These are phyloP conservation scores for Chromis chromis DNA, from an alignment of 2,797 vertebrate genomes.

Conservation along the genomic window DNA sequence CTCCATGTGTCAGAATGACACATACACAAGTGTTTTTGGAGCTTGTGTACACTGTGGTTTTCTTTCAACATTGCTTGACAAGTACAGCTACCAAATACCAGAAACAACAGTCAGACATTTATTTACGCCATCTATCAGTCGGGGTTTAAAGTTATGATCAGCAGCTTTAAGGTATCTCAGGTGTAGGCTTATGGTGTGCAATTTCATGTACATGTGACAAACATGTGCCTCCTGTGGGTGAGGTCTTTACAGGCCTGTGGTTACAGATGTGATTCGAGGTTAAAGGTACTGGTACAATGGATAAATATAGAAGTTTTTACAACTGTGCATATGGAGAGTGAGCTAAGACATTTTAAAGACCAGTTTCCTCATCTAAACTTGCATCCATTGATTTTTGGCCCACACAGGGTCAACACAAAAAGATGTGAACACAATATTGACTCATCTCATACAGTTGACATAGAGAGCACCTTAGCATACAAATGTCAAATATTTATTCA, in stretches of 20 bases:
- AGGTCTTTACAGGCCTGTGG: background rate
- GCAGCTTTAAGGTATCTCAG: slow-evolving; percentile 17
- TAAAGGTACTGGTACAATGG: background rate
- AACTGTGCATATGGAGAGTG: background rate
- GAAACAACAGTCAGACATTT: slow-evolving; percentile 42
- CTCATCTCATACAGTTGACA: background rate
- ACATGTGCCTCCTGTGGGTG: background rate
- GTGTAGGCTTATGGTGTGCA: background rate
- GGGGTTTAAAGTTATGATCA: slow-evolving; percentile 40
- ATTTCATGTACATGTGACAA: slow-evolving; percentile 15
- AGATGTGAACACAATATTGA: background rate
- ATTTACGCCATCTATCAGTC: slow-evolving; percentile 44
- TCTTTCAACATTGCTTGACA: slow-evolving; percentile 62
- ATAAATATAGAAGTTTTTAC: background rate
- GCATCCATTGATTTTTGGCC: background rate
- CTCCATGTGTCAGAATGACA: slow-evolving; percentile 73
- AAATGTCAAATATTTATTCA: background rate
- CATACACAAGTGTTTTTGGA: slow-evolving; percentile 61
- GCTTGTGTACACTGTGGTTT: slow-evolving; percentile 60
- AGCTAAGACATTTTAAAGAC: background rate
- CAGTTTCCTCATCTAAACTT: background rate
- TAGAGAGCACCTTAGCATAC: background rate
- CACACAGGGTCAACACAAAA: background rate
- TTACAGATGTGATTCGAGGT: background rate
- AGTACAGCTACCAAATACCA: slow-evolving; percentile 46